phyloP scores from a whole-genome alignment of 2,888 invertebrate genomes.

The Drosophila yooni region DNA sequence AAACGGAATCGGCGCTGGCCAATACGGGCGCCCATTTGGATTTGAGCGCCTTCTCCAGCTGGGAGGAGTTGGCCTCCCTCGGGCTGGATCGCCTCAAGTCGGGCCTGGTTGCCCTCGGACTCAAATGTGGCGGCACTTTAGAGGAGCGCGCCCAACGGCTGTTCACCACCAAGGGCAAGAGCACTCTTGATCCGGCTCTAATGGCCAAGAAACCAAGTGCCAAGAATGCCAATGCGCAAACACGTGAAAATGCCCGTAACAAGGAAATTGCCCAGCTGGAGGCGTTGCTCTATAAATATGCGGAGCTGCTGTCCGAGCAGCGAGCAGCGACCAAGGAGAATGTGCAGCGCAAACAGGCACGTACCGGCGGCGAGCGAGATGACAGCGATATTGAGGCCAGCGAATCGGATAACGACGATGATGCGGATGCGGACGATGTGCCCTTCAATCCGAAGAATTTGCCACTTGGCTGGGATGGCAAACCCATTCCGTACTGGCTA shows the following conservation, averaged over 20 bases:
- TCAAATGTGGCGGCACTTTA: constrained; percentile 99
- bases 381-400: constrained; percentile 96
- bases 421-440: constrained; percentile 94
- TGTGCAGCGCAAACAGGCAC: constrained; percentile 98
- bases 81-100: constrained; percentile 99
- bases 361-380: constrained; percentile 96
- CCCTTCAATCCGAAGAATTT: constrained; percentile 99
- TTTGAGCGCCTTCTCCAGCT: constrained; percentile 98
- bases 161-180: constrained; percentile 97
- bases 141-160: constrained; percentile 98
- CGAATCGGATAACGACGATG: constrained; percentile 91
- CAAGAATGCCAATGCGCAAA: constrained; percentile 85
- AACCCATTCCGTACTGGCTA: constrained; percentile 97
- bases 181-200: constrained; percentile 95
- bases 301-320: constrained; percentile 93
- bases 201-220: constrained; percentile 94
- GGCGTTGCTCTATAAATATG: constrained; percentile 94
- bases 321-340: constrained; percentile 97
- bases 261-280: constrained; percentile 95
- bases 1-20: constrained; percentile 95
- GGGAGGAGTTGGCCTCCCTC: constrained; percentile 98
- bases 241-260: constrained; percentile 89
- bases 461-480: constrained; percentile 99
- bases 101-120: constrained; percentile 96
- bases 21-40: constrained; percentile 98